These are phyloP conservation scores for Parnassius glacialis DNA, from an alignment of 2,888 invertebrate genomes.

Conservation along the genomic window DNA sequence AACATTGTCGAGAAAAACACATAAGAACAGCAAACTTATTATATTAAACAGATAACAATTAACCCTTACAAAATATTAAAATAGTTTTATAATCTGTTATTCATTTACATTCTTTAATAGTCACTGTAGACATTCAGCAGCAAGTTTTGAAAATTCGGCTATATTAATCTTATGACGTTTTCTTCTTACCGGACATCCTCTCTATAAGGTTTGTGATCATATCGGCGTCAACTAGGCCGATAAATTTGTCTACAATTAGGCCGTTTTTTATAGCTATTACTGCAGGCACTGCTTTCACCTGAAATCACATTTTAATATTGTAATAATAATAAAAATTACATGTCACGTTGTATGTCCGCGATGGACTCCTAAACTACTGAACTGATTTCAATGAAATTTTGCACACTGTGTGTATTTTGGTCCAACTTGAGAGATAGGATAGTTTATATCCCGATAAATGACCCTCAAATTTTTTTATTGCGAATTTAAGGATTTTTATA, in stretches of 20 bases:
- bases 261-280: slow-evolving; percentile 91
- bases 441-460: no score
- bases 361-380: no score
- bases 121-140: neutral
- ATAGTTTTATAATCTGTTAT: neutral
- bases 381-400: no score
- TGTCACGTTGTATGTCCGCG: no score
- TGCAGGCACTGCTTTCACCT: slow-evolving; percentile 91
- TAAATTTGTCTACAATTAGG: slow-evolving; percentile 91
- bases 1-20: no score
- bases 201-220: slow-evolving; percentile 90
- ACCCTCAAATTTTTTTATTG: no score
- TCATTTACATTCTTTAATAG: slow-evolving; percentile 6
- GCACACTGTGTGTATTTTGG: no score
- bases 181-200: slow-evolving; percentile 75
- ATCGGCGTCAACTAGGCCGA: slow-evolving; percentile 90
- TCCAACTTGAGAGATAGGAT: no score
- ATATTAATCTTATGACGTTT: slow-evolving; percentile 6
- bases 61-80: slow-evolving; percentile 6
- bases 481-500: no score
- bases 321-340: neutral
- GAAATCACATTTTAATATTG: slow-evolving; percentile 30
- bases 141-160: neutral
- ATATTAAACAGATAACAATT: slow-evolving; percentile 12
- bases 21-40: neutral